Percentiles rank a stretch among this genome's conserved stretches.
These are phyloP conservation scores for Hylaeus anthracinus DNA, from an alignment of 1,140 invertebrate species.

Conservation along the genomic window DNA sequence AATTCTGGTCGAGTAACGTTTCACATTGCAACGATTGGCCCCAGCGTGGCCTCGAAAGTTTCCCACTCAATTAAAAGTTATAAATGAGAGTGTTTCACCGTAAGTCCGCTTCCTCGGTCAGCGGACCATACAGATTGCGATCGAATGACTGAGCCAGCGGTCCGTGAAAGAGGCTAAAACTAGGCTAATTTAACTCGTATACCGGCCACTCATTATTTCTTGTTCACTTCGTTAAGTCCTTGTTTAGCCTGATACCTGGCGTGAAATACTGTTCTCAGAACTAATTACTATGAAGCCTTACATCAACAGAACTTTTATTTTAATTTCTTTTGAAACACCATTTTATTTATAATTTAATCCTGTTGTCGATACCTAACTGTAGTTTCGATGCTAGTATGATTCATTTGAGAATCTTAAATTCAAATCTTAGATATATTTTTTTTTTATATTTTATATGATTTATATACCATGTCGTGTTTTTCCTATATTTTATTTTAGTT, in stretches of 20 bases:
- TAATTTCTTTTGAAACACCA: too few relatives aligned
- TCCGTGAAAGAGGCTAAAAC: conserved; percentile 40
- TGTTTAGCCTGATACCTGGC: neutral
- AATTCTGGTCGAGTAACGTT: conserved; percentile 20
- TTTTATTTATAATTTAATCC: too few relatives aligned
- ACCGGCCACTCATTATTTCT: neutral
- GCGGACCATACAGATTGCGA: conserved; percentile 35
- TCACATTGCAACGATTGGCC: conserved; percentile 29
- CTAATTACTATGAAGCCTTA: neutral
- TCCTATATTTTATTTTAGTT: too few relatives aligned
- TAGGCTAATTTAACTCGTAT: conserved; percentile 34
- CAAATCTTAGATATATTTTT: too few relatives aligned
- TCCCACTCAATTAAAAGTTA: conserved; percentile 69
- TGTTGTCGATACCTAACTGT: too few relatives aligned
- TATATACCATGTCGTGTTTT: too few relatives aligned
- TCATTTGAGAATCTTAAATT: too few relatives aligned
- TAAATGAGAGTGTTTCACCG: conserved; percentile 63
- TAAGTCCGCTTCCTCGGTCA: conserved; percentile 52
- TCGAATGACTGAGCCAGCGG: conserved; percentile 18
- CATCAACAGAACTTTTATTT: too few relatives aligned
- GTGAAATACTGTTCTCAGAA: neutral
- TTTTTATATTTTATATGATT: too few relatives aligned
- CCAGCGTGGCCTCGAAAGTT: conserved; percentile 52
- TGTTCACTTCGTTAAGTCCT: neutral
- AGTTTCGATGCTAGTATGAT: too few relatives aligned